These are phyloP conservation scores for Anoura caudifer DNA, from an alignment of 2,113 vertebrate genomes.

Conservation along the genomic window DNA sequence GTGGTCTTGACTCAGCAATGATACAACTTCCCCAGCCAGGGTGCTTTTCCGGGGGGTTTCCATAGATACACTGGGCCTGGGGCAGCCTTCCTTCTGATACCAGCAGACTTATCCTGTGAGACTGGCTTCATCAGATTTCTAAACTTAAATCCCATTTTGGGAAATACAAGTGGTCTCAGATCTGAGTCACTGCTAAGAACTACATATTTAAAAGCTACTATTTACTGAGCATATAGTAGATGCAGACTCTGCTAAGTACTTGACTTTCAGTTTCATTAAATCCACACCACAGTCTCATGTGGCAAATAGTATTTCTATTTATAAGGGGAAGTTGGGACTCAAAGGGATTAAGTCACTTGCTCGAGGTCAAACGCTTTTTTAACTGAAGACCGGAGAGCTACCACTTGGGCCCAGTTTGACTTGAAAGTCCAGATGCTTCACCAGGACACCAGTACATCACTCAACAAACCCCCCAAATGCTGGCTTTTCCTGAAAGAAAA, in stretches of 20 bases:
- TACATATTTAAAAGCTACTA: constrained; percentile 22
- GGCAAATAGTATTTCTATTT: not conserved
- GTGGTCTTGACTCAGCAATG: constrained; percentile 68
- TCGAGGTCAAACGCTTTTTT: constrained; percentile 6
- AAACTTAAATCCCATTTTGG: constrained; percentile 7
- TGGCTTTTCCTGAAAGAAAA: constrained; percentile 7
- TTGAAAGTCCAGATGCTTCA: not conserved
- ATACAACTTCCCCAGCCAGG: constrained; percentile 52
- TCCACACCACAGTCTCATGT: not conserved
- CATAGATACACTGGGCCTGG: not conserved
- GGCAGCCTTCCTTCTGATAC: constrained; percentile 29
- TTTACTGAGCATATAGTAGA: constrained; percentile 18
- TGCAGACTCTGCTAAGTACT: constrained; percentile 19
- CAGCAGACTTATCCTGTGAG: not conserved
- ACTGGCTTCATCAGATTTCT: constrained; percentile 39
- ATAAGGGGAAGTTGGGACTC: not conserved
- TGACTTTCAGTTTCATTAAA: constrained; percentile 48
- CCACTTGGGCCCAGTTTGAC: not conserved
- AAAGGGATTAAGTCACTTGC: not conserved
- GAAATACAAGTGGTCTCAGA: constrained; percentile 28
- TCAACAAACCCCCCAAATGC: not conserved
- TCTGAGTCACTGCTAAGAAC: constrained; percentile 25
- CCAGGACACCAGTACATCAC: not conserved
- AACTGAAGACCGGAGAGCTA: not conserved
- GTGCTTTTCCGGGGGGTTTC: constrained; percentile 42